A percentile compares a stretch with the other conserved stretches of the same genome.
These are phyloP conservation scores for Fregata magnificens DNA, from an alignment of 2,113 vertebrate species.

Conservation along the genomic window DNA sequence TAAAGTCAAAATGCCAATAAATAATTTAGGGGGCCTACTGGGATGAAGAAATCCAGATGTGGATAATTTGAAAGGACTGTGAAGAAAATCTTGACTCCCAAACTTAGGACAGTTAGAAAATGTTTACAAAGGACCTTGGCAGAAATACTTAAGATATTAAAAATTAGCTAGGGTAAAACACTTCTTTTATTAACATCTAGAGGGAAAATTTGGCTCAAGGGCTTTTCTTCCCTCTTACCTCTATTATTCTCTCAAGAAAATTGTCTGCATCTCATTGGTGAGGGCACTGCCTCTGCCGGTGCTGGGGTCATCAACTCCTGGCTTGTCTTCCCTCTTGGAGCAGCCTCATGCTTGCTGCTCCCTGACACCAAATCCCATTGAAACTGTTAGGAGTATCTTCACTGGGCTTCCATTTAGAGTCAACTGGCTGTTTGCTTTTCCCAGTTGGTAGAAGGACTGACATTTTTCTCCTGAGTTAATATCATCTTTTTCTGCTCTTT, in stretches of 20 bases:
- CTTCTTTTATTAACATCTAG: background rate
- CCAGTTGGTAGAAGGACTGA: background rate
- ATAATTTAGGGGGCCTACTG: background rate
- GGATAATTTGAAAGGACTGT: background rate
- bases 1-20: background rate
- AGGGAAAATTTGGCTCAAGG: background rate
- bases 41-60: background rate
- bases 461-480: background rate
- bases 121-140: background rate
- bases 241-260: background rate
- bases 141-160: background rate
- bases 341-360: background rate
- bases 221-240: background rate
- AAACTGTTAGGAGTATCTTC: background rate
- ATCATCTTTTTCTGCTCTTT: background rate
- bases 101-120: background rate
- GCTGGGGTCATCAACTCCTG: background rate
- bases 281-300: background rate
- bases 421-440: background rate
- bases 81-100: background rate
- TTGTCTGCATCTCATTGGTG: background rate
- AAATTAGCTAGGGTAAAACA: background rate
- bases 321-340: background rate
- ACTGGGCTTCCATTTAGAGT: background rate
- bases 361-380: background rate